phyloP scores from a whole-genome alignment of 2,888 invertebrate species.

The Meteorus cinctellus region DNA sequence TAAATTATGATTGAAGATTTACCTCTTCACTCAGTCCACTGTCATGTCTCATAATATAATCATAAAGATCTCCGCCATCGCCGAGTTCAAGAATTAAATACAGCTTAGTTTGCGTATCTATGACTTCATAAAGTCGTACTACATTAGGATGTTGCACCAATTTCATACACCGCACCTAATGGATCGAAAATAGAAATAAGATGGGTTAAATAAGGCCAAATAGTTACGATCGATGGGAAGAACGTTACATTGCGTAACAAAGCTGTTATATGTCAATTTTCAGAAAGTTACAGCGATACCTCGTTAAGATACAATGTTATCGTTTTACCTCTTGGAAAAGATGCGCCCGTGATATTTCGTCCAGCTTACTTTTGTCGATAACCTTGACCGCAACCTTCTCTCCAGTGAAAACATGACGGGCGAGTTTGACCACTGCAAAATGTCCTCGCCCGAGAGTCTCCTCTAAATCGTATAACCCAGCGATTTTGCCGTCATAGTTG shows the following conservation, averaged over 20 bases:
- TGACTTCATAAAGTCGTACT: constrained; percentile 98
- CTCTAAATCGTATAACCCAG: constrained; percentile 97
- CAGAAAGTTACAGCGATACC: not conserved
- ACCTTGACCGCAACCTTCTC: constrained; percentile 99
- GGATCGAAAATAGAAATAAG: constrained; percentile 23
- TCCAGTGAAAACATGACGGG: constrained; percentile 98
- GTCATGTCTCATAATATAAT: constrained; percentile 98
- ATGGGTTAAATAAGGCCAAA: not conserved
- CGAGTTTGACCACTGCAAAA: constrained; percentile 98
- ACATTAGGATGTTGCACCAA: constrained; percentile 99
- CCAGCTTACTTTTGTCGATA: constrained; percentile 98
- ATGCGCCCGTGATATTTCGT: constrained; percentile 96
- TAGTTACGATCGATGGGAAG: not conserved
- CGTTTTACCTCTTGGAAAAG: constrained; percentile 91
- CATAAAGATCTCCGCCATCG: constrained; percentile 98
- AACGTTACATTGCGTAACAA: not conserved
- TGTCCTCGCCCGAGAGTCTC: constrained; percentile 98
- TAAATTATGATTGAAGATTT: constrained; percentile 24
- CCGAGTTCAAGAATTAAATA: constrained; percentile 97
- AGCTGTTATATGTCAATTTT: not conserved
- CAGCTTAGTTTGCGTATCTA: constrained; percentile 98
- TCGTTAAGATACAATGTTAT: not conserved
- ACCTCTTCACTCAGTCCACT: constrained; percentile 84
- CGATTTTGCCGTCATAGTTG: constrained; percentile 90
- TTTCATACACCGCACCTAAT: constrained; percentile 96